Base-by-base conservation (phyloP, 2,113 vertebrate species). In the Speoplatyrhinus poulsoni region DNA sequence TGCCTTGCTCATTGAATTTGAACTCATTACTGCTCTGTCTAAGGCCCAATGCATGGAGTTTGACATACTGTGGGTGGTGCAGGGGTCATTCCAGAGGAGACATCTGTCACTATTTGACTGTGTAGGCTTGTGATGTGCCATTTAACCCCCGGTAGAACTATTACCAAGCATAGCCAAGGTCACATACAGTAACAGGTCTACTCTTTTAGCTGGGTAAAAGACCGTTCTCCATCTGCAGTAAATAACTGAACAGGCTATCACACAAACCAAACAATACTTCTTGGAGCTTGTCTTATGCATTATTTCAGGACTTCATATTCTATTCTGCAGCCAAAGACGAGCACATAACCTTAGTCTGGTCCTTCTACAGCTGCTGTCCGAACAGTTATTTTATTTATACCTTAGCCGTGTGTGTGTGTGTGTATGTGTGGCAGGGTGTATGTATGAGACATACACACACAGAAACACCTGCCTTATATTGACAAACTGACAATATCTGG, bases 1-100 rank as follows among this genome's bases (percentile, higher is more conserved):
- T 79, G 80, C 80, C 74, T 81, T 80, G 69, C 81, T 77, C 75
- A 82, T 76, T 83, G 77, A 79, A 87, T 86, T 75, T 82, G 70
- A 57, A 82, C 65, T 60, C 83, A 79, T 81, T 69, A 76, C 70
- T 76, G 64, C 73, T 70, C 64, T 46, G 79, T 65, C 60, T 36
- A 57, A 80, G 84, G 67, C 70, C 77, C 8, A 5, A 67, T 66
- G 75, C 73, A 67, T 81, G 68, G 46, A 54, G 70, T 59, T 16
- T 60, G 62, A 60, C 64, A 76, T 67, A 67, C 4, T 41, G 36
- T 41, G 36, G 5, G 36, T 41, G 36, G 36, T 41, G 66, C 61
- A 33, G 59, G 70, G 54, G n/a, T 17, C 36, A 11, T 57, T 53
- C 49, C 15, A 61, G 41, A 16, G 36, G 17, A 62, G 16, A 62